These are phyloP conservation scores for Acleris cristana DNA, from an alignment of 2,888 invertebrate genomes.

Conservation along the genomic window DNA sequence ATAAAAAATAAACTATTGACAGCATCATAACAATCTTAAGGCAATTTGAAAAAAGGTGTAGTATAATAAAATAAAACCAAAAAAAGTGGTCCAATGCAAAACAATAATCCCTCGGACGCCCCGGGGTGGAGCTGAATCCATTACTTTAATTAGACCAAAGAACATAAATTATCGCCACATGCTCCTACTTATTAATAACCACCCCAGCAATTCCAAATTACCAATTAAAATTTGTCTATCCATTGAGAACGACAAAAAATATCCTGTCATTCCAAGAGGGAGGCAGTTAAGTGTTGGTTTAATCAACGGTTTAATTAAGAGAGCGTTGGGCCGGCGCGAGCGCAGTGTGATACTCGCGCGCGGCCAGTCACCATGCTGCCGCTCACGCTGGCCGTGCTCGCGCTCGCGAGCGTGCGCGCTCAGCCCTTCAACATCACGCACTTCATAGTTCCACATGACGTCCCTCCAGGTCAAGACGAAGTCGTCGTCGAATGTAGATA, in stretches of 20 bases:
- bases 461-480: constrained; percentile 59
- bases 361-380: constrained; percentile 68
- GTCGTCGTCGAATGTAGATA: constrained; percentile 74
- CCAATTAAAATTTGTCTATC: constrained; percentile 71
- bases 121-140: constrained; percentile 9
- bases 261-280: constrained; percentile 57
- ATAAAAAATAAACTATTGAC: too few species aligned
- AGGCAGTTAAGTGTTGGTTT: constrained; percentile 79
- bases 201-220: constrained; percentile 42
- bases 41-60: too few species aligned
- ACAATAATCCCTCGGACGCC: constrained; percentile 5
- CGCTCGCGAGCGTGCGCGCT: constrained; percentile 47
- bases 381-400: constrained; percentile 50
- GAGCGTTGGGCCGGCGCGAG: constrained; percentile 61
- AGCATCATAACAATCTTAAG: too few species aligned
- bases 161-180: constrained; percentile 31
- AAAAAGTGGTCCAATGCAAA: constrained; percentile 34
- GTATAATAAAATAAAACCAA: background rate
- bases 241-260: constrained; percentile 64
- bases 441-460: constrained; percentile 62
- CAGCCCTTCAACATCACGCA: constrained; percentile 69
- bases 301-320: constrained; percentile 82
- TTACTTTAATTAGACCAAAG: constrained; percentile 34
- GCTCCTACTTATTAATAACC: constrained; percentile 33
- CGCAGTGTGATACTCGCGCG: constrained; percentile 70